Evolutionary conservation across 1,140 invertebrate species (phyloP), one percentile per base, ranked within the genome.

Genomic region (Macrobrachium nipponense): DNA sequence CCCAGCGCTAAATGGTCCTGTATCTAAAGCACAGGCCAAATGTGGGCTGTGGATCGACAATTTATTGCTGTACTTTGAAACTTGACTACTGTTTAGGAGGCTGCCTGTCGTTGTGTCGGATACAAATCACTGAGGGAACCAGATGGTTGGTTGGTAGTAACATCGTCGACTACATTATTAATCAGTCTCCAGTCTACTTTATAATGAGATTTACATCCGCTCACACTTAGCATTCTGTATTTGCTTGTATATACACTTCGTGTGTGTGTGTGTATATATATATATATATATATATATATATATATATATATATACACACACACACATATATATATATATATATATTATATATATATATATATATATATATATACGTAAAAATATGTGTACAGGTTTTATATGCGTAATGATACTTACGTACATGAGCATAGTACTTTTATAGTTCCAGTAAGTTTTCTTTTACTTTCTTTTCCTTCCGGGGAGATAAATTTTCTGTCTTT

Each of bases 291-390:
- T 66, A 66, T 66, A 66, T 66, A 7, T 66, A 66, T 7, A 66
- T 66, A 20, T 66, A 66, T 66, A 66, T 66, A 66, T 66, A 11
- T 66, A 17, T 66, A 66, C 12, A 66, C 12, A 66, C 12, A 66
- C 12, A 66, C 12, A 66, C 12, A 66, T 66, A 66, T 66, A 66
- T 66, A 66, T 66, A 66, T 66, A 66, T 66, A 66, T 66, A 66
- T 66, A 66, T 66, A 66, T 66, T 66, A 66, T 27, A 8, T 66
- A 66, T 17, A 66, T 15, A 66, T 17, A 66, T 17, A 66, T 17
- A 66, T 17, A 66, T 17, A 66, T 66, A 66, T 66, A 66, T 66
- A 66, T 66, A 66, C 12, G 12, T 66, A 66, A 11, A 5, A 11
- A 66, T 66, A 66, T 66, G 12, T n/a, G n/a, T n/a, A n/a, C n/a